phyloP scores from a whole-genome alignment of 2,797 vertebrate species.

The Acanthiza pusilla region DNA sequence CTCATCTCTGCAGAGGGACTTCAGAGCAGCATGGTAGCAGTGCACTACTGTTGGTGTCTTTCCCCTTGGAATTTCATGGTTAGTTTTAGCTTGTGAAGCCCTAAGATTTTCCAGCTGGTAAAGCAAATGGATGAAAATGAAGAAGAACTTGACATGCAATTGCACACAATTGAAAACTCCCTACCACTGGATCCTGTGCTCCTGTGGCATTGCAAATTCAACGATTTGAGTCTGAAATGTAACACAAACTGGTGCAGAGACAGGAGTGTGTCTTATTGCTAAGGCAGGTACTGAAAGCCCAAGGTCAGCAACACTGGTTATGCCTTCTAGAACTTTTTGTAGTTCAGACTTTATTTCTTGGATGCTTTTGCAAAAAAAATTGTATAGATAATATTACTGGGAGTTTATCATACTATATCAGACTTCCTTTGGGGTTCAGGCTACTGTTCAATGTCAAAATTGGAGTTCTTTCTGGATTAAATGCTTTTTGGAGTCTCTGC shows the following conservation, averaged over 20 bases:
- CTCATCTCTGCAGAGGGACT: neutral
- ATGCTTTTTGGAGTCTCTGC: neutral
- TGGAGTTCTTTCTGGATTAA: neutral
- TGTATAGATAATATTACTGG: neutral
- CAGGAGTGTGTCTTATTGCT: neutral
- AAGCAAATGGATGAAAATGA: neutral
- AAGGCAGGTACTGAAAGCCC: neutral
- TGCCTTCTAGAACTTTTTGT: neutral
- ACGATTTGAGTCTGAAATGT: neutral
- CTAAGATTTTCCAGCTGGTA: neutral
- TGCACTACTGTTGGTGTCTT: neutral
- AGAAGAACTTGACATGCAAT: neutral
- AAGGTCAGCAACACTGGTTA: neutral
- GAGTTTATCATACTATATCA: neutral
- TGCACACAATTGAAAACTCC: neutral
- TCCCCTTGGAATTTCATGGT: neutral
- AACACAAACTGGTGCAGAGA: neutral
- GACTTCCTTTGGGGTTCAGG: neutral
- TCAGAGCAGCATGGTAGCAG: neutral
- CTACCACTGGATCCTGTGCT: neutral
- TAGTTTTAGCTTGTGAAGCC: neutral
- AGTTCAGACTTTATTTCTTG: neutral
- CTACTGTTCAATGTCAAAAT: neutral
- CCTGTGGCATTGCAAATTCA: neutral
- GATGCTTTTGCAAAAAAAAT: neutral